Base-by-base conservation (phyloP, 2,888 invertebrate genomes). In the Baronia brevicornis region DNA sequence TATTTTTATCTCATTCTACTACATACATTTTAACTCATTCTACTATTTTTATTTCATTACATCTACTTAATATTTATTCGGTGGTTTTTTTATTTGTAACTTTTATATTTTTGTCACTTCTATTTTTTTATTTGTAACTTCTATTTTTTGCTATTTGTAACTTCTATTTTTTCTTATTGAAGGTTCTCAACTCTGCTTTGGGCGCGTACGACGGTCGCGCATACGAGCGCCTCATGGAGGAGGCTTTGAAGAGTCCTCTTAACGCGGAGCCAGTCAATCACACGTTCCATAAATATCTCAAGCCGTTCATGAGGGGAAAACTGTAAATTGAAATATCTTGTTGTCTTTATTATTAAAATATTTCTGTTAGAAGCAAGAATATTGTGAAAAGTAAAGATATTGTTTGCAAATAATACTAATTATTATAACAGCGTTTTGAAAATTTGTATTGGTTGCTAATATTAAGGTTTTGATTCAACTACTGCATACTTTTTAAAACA, bases 131-230 rank as follows among this genome's bases (percentile, higher is more conserved):
- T n/a, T n/a, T n/a, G n/a, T n/a, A n/a, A n/a, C n/a, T 11, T 9
- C 3, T 18, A 29, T 27, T 7, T 11, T 20, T n/a, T 18, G 3
- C 6, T 13, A 1, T 15, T 15, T 21, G 5, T 19, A 7, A 15
- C 20, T 9, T 3, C 9, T 17, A 1, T 17, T 14, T 15, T 5
- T 21, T 10, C 15, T 27, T 27, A 3, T 26, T 39, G 8, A 21
- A 85, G 84, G 63, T 82, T 12, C 63, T 95, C 5, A 85, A 87
- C 31, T 94, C 94, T 0, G 87, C 93, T 0, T 72, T 95, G 12
- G 95, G 95, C 2, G 86, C 91, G 3, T 94, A 90, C 60, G 94
- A 95, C 66, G 95, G 95, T 1, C 89, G 91, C 41, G 93, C 93
- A 13, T 95, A 95, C 65, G 90, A 94, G 55, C 86, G 93, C 3